Conservation (phyloP, 2,797 vertebrate genomes). For the Propithecus deckenii region DNA sequence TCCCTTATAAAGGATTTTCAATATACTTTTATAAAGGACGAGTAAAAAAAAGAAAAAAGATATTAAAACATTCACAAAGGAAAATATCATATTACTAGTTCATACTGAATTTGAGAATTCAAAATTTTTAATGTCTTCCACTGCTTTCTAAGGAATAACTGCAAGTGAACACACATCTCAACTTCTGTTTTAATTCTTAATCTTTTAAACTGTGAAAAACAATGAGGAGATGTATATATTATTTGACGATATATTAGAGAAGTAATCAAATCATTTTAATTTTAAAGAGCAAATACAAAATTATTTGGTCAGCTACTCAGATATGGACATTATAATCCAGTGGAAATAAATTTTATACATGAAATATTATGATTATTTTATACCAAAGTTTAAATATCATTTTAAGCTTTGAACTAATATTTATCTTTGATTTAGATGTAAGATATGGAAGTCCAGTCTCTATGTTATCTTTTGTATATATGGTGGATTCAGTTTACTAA, state of each 20-base stretch:
- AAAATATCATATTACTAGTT: not conserved
- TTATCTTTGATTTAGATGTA: not conserved
- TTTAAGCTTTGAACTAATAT: not conserved
- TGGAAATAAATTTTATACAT: not conserved
- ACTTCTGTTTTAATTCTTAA: not conserved
- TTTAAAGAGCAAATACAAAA: not conserved
- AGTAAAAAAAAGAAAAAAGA: not conserved
- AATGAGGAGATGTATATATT: not conserved
- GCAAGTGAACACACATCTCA: not conserved
- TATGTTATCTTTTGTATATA: not conserved
- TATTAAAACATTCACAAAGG: not conserved
- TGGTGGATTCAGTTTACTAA: not conserved
- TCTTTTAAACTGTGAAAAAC: not conserved
- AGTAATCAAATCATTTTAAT: not conserved
- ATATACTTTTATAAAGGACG: not conserved
- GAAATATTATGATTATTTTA: not conserved
- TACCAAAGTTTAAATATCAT: not conserved
- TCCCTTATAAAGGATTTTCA: not conserved
- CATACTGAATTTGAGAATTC: constrained; percentile 20
- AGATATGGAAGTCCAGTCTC: not conserved
- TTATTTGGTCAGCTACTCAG: not conserved
- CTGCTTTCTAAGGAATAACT: not conserved
- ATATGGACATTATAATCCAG: not conserved
- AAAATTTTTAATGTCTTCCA: not conserved
- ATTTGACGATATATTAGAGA: not conserved